A percentile compares a stretch with the other conserved stretches of the same genome.
phyloP scores from a whole-genome alignment of 2,797 vertebrate species.

The Diplodus puntazzo region DNA sequence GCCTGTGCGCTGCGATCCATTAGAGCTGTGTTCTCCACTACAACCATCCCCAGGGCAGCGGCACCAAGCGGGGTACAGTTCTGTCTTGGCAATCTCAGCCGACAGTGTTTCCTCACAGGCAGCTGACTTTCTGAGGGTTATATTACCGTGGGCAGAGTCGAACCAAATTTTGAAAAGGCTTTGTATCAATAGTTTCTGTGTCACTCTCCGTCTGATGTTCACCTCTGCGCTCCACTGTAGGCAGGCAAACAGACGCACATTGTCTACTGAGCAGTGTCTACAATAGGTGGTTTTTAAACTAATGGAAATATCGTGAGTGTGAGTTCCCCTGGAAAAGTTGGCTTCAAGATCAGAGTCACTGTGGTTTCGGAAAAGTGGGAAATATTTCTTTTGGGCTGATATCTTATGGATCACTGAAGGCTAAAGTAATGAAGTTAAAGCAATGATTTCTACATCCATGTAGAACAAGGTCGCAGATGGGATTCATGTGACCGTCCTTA shows the following conservation, averaged over 20 bases:
- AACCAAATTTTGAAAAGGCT: constrained; percentile 38
- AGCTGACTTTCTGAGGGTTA: constrained; percentile 47
- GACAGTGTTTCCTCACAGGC: constrained; percentile 42
- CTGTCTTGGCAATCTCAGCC: constrained; percentile 41
- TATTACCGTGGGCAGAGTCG: constrained; percentile 40
- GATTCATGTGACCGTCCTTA: background rate
- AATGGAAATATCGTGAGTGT: constrained; percentile 4
- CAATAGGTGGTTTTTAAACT: constrained; percentile 6
- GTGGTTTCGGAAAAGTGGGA: constrained; percentile 2
- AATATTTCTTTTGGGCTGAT: constrained; percentile 11
- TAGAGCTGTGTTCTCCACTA: constrained; percentile 60
- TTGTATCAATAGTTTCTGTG: constrained; percentile 36
- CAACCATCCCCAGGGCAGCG: constrained; percentile 53
- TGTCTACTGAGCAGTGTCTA: constrained; percentile 30
- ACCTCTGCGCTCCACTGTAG: background rate
- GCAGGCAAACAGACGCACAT: constrained; percentile 28
- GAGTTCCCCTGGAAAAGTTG: constrained; percentile 13
- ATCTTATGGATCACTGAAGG: constrained; percentile 9
- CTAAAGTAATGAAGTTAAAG: constrained; percentile 4
- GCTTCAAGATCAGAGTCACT: constrained; percentile 8
- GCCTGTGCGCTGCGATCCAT: constrained; percentile 66
- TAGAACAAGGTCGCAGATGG: background rate
- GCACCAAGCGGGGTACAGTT: constrained; percentile 52
- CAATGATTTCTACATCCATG: background rate
- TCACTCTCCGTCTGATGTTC: constrained; percentile 28